These are phyloP conservation scores for Patella vulgata DNA, from an alignment of 1,140 invertebrate genomes.

Conservation along the genomic window DNA sequence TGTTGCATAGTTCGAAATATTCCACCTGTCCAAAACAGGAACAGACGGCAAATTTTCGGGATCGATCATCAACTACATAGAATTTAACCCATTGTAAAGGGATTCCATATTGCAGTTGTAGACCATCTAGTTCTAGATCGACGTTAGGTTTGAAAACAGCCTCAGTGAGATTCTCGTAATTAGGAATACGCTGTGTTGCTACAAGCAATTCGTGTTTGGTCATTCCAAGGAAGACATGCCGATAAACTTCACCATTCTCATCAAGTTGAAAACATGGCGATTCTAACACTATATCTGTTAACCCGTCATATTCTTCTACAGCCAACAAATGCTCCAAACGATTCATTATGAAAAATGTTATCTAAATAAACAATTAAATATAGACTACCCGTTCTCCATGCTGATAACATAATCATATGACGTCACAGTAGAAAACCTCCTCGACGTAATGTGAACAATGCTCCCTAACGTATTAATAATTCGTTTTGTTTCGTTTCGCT, in stretches of 20 bases:
- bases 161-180: neutral
- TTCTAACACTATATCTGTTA: slow-evolving; percentile 5
- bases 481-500: no score
- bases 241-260: slow-evolving; percentile 1
- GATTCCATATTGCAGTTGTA: neutral
- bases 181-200: neutral
- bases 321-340: neutral
- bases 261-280: slow-evolving; percentile 9
- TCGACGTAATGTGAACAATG: no score
- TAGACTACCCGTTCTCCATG: no score
- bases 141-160: neutral
- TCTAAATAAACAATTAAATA: no score
- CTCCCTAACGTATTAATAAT: no score
- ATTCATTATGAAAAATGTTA: neutral
- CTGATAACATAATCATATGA: no score
- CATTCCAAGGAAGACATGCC: slow-evolving; percentile 5
- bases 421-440: no score
- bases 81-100: neutral
- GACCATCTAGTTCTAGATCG: slow-evolving; percentile 5
- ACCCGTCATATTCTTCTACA: neutral
- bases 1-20: slow-evolving; percentile 11
- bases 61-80: slow-evolving; percentile 1
- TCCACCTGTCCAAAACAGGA: neutral
- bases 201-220: slow-evolving; percentile 2
- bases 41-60: slow-evolving; percentile 3